Evolutionary conservation across 2,888 invertebrate species (phyloP), one percentile per base, ranked within the genome.

Genomic region (Pteria penguin): DNA sequence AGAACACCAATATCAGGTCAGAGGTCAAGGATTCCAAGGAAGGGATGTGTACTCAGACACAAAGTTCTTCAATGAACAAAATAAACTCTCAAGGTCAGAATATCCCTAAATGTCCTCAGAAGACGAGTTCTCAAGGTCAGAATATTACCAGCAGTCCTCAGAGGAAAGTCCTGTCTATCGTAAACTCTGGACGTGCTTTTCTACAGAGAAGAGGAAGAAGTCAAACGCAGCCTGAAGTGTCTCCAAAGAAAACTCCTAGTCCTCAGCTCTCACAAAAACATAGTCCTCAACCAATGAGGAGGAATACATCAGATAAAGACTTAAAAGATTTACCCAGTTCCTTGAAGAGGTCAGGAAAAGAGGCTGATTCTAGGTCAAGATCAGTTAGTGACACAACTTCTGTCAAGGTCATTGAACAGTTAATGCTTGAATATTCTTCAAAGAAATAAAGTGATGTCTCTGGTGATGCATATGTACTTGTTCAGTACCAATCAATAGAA

Each of bases 331-430:
- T 65, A 2, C 27, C 33, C 33, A 36, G 33, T 2, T 65, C 65
- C 8, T 45, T 45, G 1, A 22, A 60, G 18, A 11, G 29, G 27
- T 45, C 45, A 45, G 45, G 33, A 55, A 72, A 57, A 27, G 45
- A 66, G 11, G 26, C 24, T 57, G 33, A 32, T 24, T 55, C 29
- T 14, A 29, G 32, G 11, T 60, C 60, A 52, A 73, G 86, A 54
- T 79, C 83, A 18, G 81, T 82, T 22, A 86, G 86, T 81, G 86
- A 86, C 71, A 82, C 83, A 2, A 81, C 81, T 58, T 74, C 83
- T 14, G 72, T 76, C 55, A 84, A 78, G 83, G 84, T 82, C n/a
- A n/a, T n/a, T n/a, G n/a, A n/a, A n/a, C n/a, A n/a, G n/a, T n/a
- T n/a, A n/a, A n/a, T n/a, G n/a, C n/a, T n/a, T n/a, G n/a, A n/a